Evolutionary conservation across 2,888 invertebrate species (phyloP).

Genomic region (Falcaria lacertinaria): DNA sequence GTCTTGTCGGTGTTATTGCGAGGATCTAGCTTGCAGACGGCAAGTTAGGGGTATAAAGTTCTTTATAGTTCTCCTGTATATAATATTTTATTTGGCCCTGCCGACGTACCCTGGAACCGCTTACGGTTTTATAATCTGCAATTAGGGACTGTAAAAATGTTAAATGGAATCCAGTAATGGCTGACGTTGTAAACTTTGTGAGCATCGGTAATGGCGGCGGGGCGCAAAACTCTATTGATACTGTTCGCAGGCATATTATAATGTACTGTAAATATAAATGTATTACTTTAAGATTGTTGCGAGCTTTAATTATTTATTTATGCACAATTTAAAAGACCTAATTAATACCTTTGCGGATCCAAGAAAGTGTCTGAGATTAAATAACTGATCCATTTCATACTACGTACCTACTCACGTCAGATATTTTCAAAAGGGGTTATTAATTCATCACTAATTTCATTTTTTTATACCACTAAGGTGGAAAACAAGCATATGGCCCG

Average conservation of each 20-base stretch:
- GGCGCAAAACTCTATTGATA: constrained; percentile 58
- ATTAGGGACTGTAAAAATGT: constrained; percentile 78
- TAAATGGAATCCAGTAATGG: constrained; percentile 66
- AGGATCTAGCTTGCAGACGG: constrained; percentile 1
- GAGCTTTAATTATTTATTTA: constrained; percentile 13
- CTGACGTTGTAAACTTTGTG: constrained; percentile 51
- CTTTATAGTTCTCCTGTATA: constrained; percentile 29
- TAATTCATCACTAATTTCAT: too few species aligned
- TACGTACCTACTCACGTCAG: too few species aligned
- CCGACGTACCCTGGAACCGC: constrained; percentile 40
- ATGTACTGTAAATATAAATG: constrained; percentile 54
- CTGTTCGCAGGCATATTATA: constrained; percentile 47
- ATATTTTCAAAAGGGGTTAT: too few species aligned
- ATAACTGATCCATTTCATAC: too few species aligned
- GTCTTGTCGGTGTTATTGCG: not conserved
- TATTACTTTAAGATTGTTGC: constrained; percentile 32
- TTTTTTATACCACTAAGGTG: too few species aligned
- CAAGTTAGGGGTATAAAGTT: constrained; percentile 14
- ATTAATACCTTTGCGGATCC: too few species aligned
- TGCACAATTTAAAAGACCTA: too few species aligned
- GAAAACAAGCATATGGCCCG: too few species aligned
- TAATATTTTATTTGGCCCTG: constrained; percentile 28
- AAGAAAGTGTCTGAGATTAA: too few species aligned
- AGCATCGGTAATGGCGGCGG: constrained; percentile 42
- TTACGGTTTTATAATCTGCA: constrained; percentile 71